These are phyloP conservation scores for Synanthedon andrenaeformis DNA, from an alignment of 2,888 invertebrate genomes.

Conservation along the genomic window DNA sequence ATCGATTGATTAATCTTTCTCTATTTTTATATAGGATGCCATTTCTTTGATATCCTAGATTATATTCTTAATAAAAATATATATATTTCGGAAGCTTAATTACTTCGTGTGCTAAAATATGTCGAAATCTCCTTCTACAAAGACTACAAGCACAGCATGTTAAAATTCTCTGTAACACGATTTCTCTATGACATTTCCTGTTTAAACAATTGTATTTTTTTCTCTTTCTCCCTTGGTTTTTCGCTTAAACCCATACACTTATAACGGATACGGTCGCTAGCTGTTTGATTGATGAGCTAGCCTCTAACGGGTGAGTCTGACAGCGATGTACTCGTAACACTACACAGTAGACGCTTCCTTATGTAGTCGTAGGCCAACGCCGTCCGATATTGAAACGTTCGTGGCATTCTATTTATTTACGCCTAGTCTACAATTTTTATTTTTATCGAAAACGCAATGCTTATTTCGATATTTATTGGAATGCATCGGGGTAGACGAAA, in stretches of 20 bases:
- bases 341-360: slow-evolving; percentile 48
- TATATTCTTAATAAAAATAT: too few relatives aligned
- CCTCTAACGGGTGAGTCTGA: slow-evolving; percentile 81
- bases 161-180: slow-evolving; percentile 33
- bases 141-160: slow-evolving; percentile 50
- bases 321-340: slow-evolving; percentile 23
- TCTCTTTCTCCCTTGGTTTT: slow-evolving; percentile 62
- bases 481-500: too few relatives aligned
- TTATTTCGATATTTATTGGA: background rate
- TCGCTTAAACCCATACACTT: slow-evolving; percentile 58
- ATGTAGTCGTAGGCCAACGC: slow-evolving; percentile 28
- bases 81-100: too few relatives aligned
- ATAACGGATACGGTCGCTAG: slow-evolving; percentile 63
- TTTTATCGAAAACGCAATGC: background rate
- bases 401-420: slow-evolving; percentile 11
- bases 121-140: too few relatives aligned
- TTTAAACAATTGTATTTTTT: slow-evolving; percentile 41
- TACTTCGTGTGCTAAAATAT: too few relatives aligned
- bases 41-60: too few relatives aligned
- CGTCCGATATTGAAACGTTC: slow-evolving; percentile 2
- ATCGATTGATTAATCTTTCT: too few relatives aligned
- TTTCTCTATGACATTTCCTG: slow-evolving; percentile 38
- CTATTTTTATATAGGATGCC: too few relatives aligned
- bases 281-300: slow-evolving; percentile 89
- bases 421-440: slow-evolving; percentile 9